Base-by-base conservation (phyloP, 2,797 vertebrate species). In the Bucorvus abyssinicus region DNA sequence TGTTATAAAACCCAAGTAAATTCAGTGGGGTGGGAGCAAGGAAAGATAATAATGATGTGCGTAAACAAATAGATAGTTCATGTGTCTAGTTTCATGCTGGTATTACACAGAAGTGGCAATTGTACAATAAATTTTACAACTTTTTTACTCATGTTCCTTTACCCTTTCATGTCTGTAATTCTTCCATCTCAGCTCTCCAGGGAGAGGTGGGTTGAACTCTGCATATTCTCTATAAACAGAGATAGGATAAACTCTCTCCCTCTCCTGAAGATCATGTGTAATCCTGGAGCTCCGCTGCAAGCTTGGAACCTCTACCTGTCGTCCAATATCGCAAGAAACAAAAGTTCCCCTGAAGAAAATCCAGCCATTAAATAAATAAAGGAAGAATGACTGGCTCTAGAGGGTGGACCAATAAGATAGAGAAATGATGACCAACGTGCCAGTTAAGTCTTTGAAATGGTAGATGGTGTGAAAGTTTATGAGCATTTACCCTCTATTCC, bases 21-120 rank as follows among this genome's bases (percentile, higher is more conserved):
- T 27, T 17, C 4, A 68, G 19, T 30, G 13, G 6, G 5, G 3
- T 3, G 1, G 0, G 3, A 2, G 1, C 64, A 16, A 52, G 15
- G 22, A 68, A 60, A 82, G 77, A 6, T 52, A 84, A 57, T 63
- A 15, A 34, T 14, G 3, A 38, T 0, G 0, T 22, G 6, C 19
- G 60, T 56, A 44, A 57, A 70, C 12, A 59, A 52, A 83, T 10
- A 75, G 2, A 2, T 61, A 84, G 19, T 20, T 68, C 6, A 19
- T 16, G 4, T 61, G 27, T 61, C 29, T 50, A 29, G 3, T 64
- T 53, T 74, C 18, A 13, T 75, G 36, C 14, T 69, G 24, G 7
- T 60, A 12, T 81, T 60, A 27, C 27, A 49, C 13, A 74, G 49
- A 90, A 80, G 50, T 49, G 20, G 21, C 24, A 67, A 12, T 5